Percentiles rank a stretch among this genome's conserved stretches.
Evolutionary conservation across 2,113 vertebrate species (phyloP).

Genomic region (Mormoops blainvillei): DNA sequence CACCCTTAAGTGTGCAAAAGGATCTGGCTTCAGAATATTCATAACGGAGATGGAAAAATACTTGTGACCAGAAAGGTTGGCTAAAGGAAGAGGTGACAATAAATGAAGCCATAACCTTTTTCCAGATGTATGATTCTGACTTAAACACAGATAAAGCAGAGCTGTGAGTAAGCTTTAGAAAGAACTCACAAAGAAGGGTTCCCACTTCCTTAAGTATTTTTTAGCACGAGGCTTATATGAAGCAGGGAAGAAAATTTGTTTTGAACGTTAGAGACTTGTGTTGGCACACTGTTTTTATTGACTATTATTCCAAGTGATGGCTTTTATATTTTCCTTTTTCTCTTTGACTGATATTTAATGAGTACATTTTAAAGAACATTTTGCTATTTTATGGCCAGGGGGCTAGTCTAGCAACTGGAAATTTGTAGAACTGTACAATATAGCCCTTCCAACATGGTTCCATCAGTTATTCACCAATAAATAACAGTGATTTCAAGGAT

Average conservation of each 20-base stretch:
- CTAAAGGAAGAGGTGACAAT: not conserved
- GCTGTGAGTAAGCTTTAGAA: not conserved
- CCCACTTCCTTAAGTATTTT: not conserved
- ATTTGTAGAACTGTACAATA: slow-evolving; percentile 57
- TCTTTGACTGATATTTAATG: slow-evolving; percentile 74
- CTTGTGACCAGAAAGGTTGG: not conserved
- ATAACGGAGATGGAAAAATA: not conserved
- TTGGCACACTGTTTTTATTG: slow-evolving; percentile 59
- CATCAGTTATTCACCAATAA: slow-evolving; percentile 75
- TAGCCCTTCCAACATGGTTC: slow-evolving; percentile 59
- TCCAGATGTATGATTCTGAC: not conserved
- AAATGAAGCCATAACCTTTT: not conserved
- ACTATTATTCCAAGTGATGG: slow-evolving; percentile 51
- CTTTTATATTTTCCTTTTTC: slow-evolving; percentile 56
- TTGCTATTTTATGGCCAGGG: slow-evolving; percentile 61
- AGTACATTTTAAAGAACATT: slow-evolving; percentile 61
- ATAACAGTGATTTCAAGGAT: slow-evolving; percentile 79
- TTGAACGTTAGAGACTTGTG: slow-evolving; percentile 49
- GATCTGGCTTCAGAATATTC: not conserved
- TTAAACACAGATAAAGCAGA: not conserved
- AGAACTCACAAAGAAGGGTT: not conserved
- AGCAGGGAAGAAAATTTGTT: slow-evolving; percentile 45
- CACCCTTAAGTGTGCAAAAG: not conserved
- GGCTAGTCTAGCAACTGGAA: slow-evolving; percentile 59
- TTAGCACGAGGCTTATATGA: slow-evolving; percentile 5